Conservation (phyloP, 2,797 vertebrate species). For the Myotis planiceps region DNA sequence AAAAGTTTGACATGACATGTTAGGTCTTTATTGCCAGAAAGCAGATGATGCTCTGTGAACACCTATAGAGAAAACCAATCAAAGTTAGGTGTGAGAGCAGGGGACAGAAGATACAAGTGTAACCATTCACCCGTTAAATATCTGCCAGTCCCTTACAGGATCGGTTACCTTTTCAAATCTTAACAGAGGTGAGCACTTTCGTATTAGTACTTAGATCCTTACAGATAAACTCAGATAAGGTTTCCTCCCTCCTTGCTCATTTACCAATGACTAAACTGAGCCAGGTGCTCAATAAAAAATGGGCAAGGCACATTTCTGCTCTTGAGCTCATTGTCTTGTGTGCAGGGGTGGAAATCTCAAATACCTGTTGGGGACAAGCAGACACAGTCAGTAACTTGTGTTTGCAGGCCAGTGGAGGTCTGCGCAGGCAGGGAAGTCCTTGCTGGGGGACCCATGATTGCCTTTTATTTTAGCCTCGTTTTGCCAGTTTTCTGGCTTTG, state of each 20-base stretch:
- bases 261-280: background rate
- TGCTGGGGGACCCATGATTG: background rate
- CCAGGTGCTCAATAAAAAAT: background rate
- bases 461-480: background rate
- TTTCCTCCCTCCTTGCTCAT: background rate
- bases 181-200: background rate
- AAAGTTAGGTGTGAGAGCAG: constrained; percentile 20
- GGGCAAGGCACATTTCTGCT: background rate
- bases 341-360: background rate
- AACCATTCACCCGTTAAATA: constrained; percentile 22
- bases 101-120: constrained; percentile 41
- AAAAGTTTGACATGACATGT: constrained; percentile 49
- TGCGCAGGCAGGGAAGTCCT: background rate
- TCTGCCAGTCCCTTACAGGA: background rate
- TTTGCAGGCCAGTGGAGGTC: background rate
- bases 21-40: constrained; percentile 50
- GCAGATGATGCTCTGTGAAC: constrained; percentile 46
- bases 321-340: background rate
- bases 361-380: background rate
- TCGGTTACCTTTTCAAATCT: background rate
- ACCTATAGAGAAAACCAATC: constrained; percentile 52
- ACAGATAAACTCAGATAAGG: background rate
- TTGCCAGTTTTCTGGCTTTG: background rate
- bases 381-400: background rate
- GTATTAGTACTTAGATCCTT: background rate